phyloP scores from a whole-genome alignment of 2,888 invertebrate genomes.

The Melieria omissa region DNA sequence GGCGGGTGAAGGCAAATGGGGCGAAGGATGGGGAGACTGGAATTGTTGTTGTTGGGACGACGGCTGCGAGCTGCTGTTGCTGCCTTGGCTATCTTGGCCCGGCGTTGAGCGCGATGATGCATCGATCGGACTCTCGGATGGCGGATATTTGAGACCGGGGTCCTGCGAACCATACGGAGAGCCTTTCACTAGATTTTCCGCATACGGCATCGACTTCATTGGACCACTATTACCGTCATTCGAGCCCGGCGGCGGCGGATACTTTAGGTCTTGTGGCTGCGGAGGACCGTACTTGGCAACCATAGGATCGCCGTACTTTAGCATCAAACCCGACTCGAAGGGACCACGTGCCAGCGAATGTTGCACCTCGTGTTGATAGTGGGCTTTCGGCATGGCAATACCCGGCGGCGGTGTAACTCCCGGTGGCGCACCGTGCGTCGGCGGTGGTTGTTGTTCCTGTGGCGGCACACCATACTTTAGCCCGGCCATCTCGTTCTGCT shows the following conservation, averaged over 20 bases:
- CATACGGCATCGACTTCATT: constrained; percentile 59
- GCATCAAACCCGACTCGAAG: constrained; percentile 64
- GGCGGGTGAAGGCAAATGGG: constrained; percentile 64
- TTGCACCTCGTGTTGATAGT: constrained; percentile 63
- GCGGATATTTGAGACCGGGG: constrained; percentile 55
- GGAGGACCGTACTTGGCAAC: constrained; percentile 60
- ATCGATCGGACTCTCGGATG: constrained; percentile 65
- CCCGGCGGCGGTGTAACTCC: constrained; percentile 60
- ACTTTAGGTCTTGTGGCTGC: constrained; percentile 65
- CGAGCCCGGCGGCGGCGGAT: constrained; percentile 53
- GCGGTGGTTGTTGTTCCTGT: constrained; percentile 39
- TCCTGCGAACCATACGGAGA: constrained; percentile 61
- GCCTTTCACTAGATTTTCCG: constrained; percentile 66
- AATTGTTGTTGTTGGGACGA: constrained; percentile 59
- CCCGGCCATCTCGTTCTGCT: constrained; percentile 40
- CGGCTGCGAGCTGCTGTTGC: constrained; percentile 65
- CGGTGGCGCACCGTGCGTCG: constrained; percentile 53
- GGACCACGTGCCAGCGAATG: constrained; percentile 63
- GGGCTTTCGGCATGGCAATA: constrained; percentile 64
- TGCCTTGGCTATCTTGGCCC: constrained; percentile 67
- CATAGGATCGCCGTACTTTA: constrained; percentile 67
- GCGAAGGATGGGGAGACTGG: constrained; percentile 66
- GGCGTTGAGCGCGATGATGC: constrained; percentile 66
- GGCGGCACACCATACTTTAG: constrained; percentile 53
- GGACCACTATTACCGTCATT: constrained; percentile 45